phyloP scores from a whole-genome alignment of 2,797 vertebrate genomes.

The Danio tinwini region DNA sequence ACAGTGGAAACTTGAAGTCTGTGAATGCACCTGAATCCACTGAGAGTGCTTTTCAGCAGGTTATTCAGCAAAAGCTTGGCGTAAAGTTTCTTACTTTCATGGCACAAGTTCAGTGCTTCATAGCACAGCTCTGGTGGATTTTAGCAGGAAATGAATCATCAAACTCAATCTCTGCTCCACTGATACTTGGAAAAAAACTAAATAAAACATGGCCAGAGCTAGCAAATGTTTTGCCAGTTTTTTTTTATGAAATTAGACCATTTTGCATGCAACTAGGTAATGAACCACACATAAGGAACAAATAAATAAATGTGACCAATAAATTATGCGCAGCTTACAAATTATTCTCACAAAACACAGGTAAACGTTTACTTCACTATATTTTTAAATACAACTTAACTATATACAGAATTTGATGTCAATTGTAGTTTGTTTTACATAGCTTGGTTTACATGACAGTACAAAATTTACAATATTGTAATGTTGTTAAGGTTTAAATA shows the following conservation, averaged over 20 bases:
- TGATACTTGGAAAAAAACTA: constrained; percentile 7
- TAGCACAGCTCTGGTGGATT: constrained; percentile 52
- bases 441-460: neutral
- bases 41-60: constrained; percentile 71
- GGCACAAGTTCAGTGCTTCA: constrained; percentile 56
- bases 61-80: constrained; percentile 65
- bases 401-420: neutral
- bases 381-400: neutral
- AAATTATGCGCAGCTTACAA: neutral
- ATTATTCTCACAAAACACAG: neutral
- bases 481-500: too few relatives aligned
- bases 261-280: neutral
- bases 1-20: constrained; percentile 75
- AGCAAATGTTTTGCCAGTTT: neutral
- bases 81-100: constrained; percentile 59
- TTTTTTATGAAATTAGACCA: neutral
- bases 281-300: neutral
- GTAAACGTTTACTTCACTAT: neutral
- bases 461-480: neutral
- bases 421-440: neutral
- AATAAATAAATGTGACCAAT: neutral
- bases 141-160: constrained; percentile 65
- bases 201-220: neutral
- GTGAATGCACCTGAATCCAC: constrained; percentile 76
- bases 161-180: constrained; percentile 23